Conservation (phyloP, 2,113 vertebrate genomes). For the Heterotilapia buettikoferi region DNA sequence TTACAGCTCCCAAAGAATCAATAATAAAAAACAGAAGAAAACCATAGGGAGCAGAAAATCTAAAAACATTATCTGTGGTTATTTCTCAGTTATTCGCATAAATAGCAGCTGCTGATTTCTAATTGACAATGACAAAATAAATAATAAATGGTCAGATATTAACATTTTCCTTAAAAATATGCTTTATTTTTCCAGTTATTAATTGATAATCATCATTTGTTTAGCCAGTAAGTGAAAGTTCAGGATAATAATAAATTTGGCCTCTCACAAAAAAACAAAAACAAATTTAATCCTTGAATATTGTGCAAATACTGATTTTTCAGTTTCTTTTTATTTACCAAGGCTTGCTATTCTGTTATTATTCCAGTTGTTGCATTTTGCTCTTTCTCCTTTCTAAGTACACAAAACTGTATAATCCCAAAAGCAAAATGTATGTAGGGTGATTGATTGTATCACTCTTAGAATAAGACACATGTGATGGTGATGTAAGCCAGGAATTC, state of each 20-base stretch:
- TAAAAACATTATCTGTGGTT: not conserved
- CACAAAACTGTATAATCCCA: not conserved
- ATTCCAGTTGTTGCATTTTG: not conserved
- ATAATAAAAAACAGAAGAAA: not conserved
- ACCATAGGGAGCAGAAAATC: not conserved
- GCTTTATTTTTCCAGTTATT: not conserved
- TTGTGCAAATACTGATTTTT: not conserved
- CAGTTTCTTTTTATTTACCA: not conserved
- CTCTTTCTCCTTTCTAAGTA: not conserved
- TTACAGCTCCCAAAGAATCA: not conserved
- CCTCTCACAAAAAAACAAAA: accelerated
- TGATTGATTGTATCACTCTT: not conserved
- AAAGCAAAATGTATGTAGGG: not conserved
- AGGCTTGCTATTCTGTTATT: not conserved
- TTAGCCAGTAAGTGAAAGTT: not conserved
- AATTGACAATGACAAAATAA: not conserved
- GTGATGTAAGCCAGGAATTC: not conserved
- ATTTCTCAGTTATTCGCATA: not conserved
- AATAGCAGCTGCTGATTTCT: not conserved
- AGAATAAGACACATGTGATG: not conserved
- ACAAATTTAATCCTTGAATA: not conserved
- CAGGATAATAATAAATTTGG: not conserved
- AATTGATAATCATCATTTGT: not conserved
- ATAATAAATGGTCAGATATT: not conserved
- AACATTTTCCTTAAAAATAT: not conserved